Percentiles rank a stretch among this genome's conserved stretches.
Evolutionary conservation across 1,140 invertebrate species (phyloP).

Genomic region (Drosophila repletoides): DNA sequence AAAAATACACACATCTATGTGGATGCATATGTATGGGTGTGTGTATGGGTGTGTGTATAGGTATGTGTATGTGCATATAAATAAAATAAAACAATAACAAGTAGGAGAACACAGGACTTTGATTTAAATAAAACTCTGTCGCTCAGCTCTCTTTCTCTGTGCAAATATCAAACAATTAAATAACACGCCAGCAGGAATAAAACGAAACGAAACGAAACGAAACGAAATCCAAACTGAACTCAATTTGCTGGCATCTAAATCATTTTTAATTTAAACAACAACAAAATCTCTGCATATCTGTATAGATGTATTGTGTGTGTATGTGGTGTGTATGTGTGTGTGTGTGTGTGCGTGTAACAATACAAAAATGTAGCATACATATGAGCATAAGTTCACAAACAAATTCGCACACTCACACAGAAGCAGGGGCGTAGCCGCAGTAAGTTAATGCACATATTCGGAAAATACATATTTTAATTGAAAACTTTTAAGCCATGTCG

Average conservation of each 20-base stretch:
- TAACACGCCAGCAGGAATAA: conserved; percentile 55
- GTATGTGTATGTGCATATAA: conserved; percentile 14
- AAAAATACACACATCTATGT: background rate
- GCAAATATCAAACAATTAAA: conserved; percentile 76
- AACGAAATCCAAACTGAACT: conserved; percentile 66
- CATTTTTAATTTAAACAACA: conserved; percentile 77
- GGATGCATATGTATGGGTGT: background rate
- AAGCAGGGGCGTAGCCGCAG: background rate
- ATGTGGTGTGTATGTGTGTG: background rate
- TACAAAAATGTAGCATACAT: conserved; percentile 63
- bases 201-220: conserved; percentile 59
- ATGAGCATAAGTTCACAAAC: conserved; percentile 38
- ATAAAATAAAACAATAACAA: too few species aligned
- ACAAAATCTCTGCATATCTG: conserved; percentile 12
- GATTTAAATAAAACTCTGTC: too few species aligned
- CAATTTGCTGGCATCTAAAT: conserved; percentile 78
- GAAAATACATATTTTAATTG: too few species aligned
- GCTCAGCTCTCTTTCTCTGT: background rate
- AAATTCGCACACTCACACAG: conserved; percentile 7
- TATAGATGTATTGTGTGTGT: background rate
- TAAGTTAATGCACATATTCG: too few species aligned
- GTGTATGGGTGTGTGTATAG: conserved; percentile 1
- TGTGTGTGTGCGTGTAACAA: conserved; percentile 38
- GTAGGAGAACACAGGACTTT: too few species aligned
- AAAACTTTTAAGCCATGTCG: too few species aligned